Base-by-base conservation (phyloP, 2,888 invertebrate species). In the Tenthredo amoena region DNA sequence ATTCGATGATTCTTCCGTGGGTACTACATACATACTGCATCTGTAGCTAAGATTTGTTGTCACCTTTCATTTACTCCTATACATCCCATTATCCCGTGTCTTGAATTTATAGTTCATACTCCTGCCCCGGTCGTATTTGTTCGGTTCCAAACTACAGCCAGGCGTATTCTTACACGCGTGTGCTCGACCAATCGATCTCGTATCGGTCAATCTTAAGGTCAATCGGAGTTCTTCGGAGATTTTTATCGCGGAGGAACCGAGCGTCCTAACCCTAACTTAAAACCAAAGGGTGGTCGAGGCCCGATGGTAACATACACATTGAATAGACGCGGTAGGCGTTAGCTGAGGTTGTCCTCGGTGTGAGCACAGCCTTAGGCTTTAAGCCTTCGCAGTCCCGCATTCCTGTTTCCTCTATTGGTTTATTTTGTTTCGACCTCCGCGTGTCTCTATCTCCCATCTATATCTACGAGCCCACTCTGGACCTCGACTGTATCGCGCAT, bases 401-500 rank as follows among this genome's bases (percentile, higher is more conserved):
- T 89, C 89, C 88, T 89, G 88, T 87, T 89, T 89, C 85, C 87
- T 83, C 86, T 86, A 87, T 88, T 88, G 88, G 87, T 88, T 89
- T 88, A 88, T 89, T 89, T 89, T 89, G 85, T 87, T 83, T 85
- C 79, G 82, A 86, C 86, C 83, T 85, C 86, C 88, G 87, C 88
- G 88, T 87, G 88, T 88, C 88, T 88, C 88, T 89, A 89, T 88
- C 88, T 88, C 85, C 88, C 88, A 88, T 88, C 89, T 89, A 88
- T 87, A 88, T 88, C 89, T 88, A 88, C 50, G 71, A 83, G 34
- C 34, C 21, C 68, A 9, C 76, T 50, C 37, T 81, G 68, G 76
- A 71, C 62, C 85, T 62, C 71, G 84, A 81, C 86, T 86, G 81
- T 87, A 87, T 87, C 87, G 85, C 86, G 86, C 79, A 86, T 87